Percentiles rank a stretch among this genome's conserved stretches.
phyloP scores from a whole-genome alignment of 2,888 invertebrate genomes.

The Quadroppia sp. region DNA sequence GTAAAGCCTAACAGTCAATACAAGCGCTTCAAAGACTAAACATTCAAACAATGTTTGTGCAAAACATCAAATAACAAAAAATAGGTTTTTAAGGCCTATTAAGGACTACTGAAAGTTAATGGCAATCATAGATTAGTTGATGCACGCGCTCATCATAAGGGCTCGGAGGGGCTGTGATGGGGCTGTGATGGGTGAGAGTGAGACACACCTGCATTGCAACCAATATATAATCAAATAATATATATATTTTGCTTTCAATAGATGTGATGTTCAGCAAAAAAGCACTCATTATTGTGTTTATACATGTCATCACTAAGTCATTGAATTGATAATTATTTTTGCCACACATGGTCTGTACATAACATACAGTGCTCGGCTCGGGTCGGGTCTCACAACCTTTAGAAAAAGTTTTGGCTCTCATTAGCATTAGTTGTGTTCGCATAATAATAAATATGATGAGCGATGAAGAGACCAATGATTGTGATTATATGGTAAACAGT shows the following conservation, averaged over 20 bases:
- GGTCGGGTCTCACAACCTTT: background rate
- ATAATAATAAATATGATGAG: conserved; percentile 27
- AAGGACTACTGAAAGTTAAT: conserved; percentile 1
- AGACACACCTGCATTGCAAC: conserved; percentile 24
- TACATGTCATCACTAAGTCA: conserved; percentile 26
- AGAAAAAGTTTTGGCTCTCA: conserved; percentile 10
- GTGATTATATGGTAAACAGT: conserved; percentile 24
- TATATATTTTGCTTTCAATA: conserved; percentile 15
- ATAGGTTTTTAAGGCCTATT: background rate
- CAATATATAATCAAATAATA: conserved; percentile 17
- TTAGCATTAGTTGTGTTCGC: conserved; percentile 30
- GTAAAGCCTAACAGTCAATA: conserved; percentile 21
- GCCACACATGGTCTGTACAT: conserved; percentile 25
- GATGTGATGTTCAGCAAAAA: conserved; percentile 23
- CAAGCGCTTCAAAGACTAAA: background rate
- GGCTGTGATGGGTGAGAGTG: background rate
- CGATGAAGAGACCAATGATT: conserved; percentile 13
- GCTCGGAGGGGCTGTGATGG: background rate
- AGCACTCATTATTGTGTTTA: conserved; percentile 34
- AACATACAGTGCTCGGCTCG: background rate
- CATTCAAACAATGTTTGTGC: conserved; percentile 21
- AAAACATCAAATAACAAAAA: conserved; percentile 24
- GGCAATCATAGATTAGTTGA: no score
- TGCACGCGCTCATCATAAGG: conserved; percentile 24
- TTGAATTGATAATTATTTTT: conserved; percentile 30